These are phyloP conservation scores for Petroica traversi DNA, from an alignment of 2,113 vertebrate species.

Conservation along the genomic window DNA sequence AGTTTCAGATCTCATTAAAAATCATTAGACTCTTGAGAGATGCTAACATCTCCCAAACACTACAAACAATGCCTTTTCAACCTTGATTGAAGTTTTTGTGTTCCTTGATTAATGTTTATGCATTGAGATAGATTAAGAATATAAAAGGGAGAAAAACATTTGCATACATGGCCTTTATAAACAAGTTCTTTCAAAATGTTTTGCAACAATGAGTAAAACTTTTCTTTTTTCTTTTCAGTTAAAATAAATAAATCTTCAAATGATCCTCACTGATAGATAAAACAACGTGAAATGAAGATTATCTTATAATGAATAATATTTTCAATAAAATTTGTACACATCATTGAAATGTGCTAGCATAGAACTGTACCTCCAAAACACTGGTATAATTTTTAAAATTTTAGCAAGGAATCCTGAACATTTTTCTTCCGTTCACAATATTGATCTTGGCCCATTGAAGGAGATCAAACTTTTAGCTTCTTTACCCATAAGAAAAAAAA, in stretches of 20 bases:
- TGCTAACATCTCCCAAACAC: not conserved
- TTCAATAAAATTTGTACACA: not conserved
- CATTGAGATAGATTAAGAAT: constrained; percentile 13
- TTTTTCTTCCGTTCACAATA: not conserved
- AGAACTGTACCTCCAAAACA: not conserved
- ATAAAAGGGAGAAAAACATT: not conserved
- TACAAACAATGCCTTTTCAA: constrained; percentile 21
- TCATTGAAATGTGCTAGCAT: not conserved
- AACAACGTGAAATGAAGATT: constrained; percentile 9
- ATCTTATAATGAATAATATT: not conserved
- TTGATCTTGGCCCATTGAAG: not conserved
- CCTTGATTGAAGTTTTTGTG: constrained; percentile 7
- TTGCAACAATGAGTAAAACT: not conserved
- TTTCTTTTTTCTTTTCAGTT: not conserved
- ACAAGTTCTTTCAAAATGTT: constrained; percentile 27
- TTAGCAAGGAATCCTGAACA: not conserved
- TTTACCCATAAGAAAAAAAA: not conserved
- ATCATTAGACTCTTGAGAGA: constrained; percentile 33
- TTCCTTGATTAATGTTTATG: constrained; percentile 55
- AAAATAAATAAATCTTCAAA: constrained; percentile 5
- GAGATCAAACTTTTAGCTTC: not conserved
- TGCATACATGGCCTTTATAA: not conserved
- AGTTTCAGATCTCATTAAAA: constrained; percentile 48
- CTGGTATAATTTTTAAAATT: not conserved
- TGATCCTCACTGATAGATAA: not conserved